Evolutionary conservation across 2,113 vertebrate species (phyloP).

Genomic region (Gallinago media): DNA sequence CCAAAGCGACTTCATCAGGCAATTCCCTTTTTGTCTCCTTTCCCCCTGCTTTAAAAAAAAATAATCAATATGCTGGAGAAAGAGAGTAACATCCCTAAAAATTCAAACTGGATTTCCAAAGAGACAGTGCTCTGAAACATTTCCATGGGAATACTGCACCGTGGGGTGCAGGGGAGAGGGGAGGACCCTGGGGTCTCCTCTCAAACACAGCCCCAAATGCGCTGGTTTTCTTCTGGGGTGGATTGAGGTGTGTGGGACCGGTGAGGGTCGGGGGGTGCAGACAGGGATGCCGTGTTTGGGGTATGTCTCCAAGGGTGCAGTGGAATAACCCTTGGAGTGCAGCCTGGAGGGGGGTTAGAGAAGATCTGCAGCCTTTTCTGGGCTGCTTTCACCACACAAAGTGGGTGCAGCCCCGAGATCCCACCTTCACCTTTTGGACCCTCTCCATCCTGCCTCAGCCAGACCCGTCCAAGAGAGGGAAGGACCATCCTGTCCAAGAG

Average conservation of each 20-base stretch:
- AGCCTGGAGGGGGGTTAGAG: neutral
- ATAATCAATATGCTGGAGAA: too few species aligned
- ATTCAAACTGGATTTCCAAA: neutral
- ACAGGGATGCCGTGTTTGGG: neutral
- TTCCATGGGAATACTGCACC: accelerated
- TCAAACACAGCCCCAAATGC: accelerated
- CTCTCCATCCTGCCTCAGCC: neutral
- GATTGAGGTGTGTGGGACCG: accelerated
- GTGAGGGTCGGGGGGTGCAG: neutral
- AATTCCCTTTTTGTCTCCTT: neutral
- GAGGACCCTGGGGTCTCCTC: neutral
- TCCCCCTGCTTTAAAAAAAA: accelerated
- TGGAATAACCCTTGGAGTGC: neutral
- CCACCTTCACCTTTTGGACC: neutral
- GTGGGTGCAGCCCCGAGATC: neutral
- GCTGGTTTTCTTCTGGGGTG: neutral
- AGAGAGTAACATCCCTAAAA: neutral
- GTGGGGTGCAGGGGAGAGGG: neutral
- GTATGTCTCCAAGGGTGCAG: neutral
- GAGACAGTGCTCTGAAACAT: neutral
- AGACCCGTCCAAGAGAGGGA: neutral
- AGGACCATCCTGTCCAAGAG: neutral
- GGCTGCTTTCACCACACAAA: neutral
- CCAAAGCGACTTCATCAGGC: neutral
- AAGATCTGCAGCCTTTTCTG: neutral